Base-by-base conservation (phyloP, 2,113 vertebrate genomes). In the Perca fluviatilis region DNA sequence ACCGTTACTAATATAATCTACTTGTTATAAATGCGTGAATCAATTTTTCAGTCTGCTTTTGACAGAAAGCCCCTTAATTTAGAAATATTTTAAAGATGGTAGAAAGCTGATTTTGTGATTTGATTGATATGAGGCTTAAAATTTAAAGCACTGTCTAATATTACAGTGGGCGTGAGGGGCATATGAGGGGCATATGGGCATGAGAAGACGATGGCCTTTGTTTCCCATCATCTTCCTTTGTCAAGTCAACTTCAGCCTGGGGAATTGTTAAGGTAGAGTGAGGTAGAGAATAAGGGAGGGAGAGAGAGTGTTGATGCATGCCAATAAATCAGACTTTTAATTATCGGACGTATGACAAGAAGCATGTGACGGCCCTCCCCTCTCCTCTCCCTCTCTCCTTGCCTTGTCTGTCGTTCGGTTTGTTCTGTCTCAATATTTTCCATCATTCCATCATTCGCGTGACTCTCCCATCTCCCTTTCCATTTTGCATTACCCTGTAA, bases 311-410 rank as follows among this genome's bases (percentile, higher is more conserved):
- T 91, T 90, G 89, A 95, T 92, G 93, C 93, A 95, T 50, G 56
- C 57, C 96, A 95, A 96, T 97, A 96, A 97, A 97, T 97, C 95
- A 92, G 95, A 96, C 96, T 97, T 90, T 96, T 97, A 96, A 97
- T 97, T 96, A 97, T 97, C 92, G 92, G 96, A 96, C 89, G 95
- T 94, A 94, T 95, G 95, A 96, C 95, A 96, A 94, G 96, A 94
- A 92, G 91, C 93, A 47, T 76, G 94, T 95, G 95, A 96, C 94
- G 95, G 93, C 70, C 18, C 19, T 51, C 30, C 11, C 62, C 19
- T 50, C 43, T 47, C 23, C 36, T 56, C 58, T 65, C 68, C 62
- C 56, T 64, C 47, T 61, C 18, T 18, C 19, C 3, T 36, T 13
- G n/a, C 43, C 18, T 25, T 67, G 51, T 56, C 27, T 80, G 25